Percentiles rank a stretch among this genome's conserved stretches.
These are phyloP conservation scores for Drosophila recens DNA, from an alignment of 2,888 invertebrate genomes.

Conservation along the genomic window DNA sequence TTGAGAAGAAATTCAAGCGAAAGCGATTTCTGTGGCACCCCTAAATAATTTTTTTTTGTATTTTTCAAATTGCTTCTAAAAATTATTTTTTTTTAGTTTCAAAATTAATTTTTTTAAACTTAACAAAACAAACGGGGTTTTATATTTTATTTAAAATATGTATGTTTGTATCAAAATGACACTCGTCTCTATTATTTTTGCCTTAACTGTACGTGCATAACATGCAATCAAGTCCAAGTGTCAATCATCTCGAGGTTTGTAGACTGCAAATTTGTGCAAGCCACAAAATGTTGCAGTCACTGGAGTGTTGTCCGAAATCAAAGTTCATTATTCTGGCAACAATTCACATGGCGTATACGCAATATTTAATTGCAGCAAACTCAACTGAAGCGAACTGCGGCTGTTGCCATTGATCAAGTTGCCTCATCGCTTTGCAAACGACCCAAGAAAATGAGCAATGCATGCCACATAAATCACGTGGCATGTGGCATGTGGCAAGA, in stretches of 20 bases:
- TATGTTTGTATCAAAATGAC: no score
- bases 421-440: constrained; percentile 55
- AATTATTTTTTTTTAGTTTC: no score
- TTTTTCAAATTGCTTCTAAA: no score
- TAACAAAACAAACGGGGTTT: no score
- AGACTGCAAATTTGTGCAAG: not conserved
- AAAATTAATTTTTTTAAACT: no score
- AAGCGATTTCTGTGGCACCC: no score
- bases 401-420: constrained; percentile 66
- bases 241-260: constrained; percentile 18
- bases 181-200: no score
- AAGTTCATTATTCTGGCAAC: constrained; percentile 68
- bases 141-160: no score
- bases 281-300: constrained; percentile 30
- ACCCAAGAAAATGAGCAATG: constrained; percentile 59
- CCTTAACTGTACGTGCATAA: no score
- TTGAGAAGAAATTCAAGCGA: no score
- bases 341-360: constrained; percentile 67
- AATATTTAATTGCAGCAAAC: constrained; percentile 56
- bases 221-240: constrained; percentile 29
- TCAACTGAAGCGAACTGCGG: constrained; percentile 12
- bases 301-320: constrained; percentile 49
- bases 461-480: constrained; percentile 59
- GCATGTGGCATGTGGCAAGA: not conserved
- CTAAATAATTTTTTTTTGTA: no score